phyloP scores from a whole-genome alignment of 2,888 invertebrate species.

The Coelogynopora nodosa region DNA sequence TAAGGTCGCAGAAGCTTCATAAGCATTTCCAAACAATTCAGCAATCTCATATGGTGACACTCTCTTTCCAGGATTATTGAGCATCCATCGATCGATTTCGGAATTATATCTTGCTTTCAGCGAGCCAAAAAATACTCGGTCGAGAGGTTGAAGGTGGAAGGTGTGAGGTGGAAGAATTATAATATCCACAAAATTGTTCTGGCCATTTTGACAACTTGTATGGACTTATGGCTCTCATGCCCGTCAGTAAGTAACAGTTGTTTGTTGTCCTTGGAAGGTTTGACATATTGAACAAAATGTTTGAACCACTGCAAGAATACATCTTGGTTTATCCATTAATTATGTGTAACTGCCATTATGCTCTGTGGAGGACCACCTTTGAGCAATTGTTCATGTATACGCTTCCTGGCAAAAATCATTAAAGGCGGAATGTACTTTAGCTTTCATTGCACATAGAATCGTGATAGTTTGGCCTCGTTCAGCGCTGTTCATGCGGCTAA shows the following conservation, averaged over 20 bases:
- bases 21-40: neutral
- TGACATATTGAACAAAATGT: neutral
- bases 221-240: neutral
- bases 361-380: neutral
- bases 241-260: neutral
- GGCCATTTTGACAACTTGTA: neutral
- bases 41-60: neutral
- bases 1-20: neutral
- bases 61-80: neutral
- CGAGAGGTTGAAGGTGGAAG: neutral
- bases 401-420: neutral
- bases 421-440: neutral
- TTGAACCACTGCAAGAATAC: neutral
- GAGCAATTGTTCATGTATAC: neutral
- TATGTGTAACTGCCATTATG: neutral
- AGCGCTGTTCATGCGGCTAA: too few relatives aligned
- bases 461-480: too few relatives aligned
- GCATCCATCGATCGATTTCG: neutral
- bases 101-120: neutral
- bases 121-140: neutral
- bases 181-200: neutral
- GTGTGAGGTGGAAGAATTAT: neutral
- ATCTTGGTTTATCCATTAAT: neutral
- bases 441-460: too few relatives aligned
- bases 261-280: neutral